A percentile compares a stretch with the other conserved stretches of the same genome.
Evolutionary conservation across 2,113 vertebrate species (phyloP).

Genomic region (Hucho hucho): DNA sequence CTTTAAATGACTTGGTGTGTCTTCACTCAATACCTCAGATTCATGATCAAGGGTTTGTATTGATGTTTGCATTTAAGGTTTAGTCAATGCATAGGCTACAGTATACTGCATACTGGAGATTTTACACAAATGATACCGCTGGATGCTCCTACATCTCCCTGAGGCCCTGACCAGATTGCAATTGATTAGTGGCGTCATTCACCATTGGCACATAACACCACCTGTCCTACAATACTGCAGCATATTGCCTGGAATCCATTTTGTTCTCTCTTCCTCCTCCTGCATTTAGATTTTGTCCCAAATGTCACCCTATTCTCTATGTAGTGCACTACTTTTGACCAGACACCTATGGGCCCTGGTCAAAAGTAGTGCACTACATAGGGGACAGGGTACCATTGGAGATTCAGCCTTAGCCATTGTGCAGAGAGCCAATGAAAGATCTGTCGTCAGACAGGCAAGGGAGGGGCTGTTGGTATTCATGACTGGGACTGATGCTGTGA

Average conservation of each 20-base stretch:
- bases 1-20: too few species aligned
- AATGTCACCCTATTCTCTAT: background rate
- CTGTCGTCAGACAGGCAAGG: conserved; percentile 18
- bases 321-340: too few species aligned
- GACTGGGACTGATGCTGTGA: conserved; percentile 44
- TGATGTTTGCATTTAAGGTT: too few species aligned
- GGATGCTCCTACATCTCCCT: background rate
- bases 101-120: too few species aligned
- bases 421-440: background rate
- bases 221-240: too few species aligned
- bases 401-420: background rate
- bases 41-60: too few species aligned
- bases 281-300: conserved; percentile 31
- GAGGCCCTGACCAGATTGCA: background rate
- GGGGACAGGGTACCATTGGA: background rate
- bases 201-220: conserved; percentile 4
- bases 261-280: background rate
- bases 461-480: conserved; percentile 62
- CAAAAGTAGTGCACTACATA: too few species aligned
- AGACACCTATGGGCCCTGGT: too few species aligned
- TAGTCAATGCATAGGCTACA: too few species aligned
- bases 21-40: too few species aligned
- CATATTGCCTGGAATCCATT: background rate
- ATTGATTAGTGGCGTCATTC: conserved; percentile 5
- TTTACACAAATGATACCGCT: too few species aligned